Evolutionary conservation across 2,888 invertebrate genomes (phyloP).

Genomic region (Octonoba sinensis): DNA sequence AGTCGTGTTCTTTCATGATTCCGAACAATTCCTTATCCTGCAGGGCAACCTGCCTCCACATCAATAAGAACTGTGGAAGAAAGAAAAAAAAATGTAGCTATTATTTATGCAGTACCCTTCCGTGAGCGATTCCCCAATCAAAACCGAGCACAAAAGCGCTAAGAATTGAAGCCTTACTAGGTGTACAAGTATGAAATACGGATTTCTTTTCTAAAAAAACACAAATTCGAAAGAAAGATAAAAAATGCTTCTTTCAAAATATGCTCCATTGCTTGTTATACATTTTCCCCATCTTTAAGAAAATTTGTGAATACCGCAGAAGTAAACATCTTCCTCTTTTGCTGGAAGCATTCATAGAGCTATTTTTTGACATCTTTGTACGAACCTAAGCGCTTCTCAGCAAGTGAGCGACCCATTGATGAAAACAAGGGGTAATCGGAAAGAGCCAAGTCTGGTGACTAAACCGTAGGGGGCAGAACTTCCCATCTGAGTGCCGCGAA

Average conservation of each 20-base stretch:
- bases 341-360: neutral
- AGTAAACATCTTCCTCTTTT: neutral
- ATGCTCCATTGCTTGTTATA: no score
- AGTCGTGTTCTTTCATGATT: conserved; percentile 31
- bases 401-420: neutral
- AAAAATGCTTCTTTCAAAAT: no score
- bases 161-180: no score
- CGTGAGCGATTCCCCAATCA: no score
- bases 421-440: neutral
- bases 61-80: conserved; percentile 22
- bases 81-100: neutral
- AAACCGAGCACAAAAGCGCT: no score
- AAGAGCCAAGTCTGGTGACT: no score
- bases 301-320: neutral
- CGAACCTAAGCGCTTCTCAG: neutral
- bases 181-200: no score
- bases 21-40: conserved; percentile 20
- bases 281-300: neutral
- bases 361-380: neutral
- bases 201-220: no score
- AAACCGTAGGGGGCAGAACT: no score
- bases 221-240: no score
- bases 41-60: conserved; percentile 46
- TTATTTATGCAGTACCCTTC: neutral
- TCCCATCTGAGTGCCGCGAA: no score